These are phyloP conservation scores for Ceratina australensis DNA, from an alignment of 1,140 invertebrate genomes.

Conservation along the genomic window DNA sequence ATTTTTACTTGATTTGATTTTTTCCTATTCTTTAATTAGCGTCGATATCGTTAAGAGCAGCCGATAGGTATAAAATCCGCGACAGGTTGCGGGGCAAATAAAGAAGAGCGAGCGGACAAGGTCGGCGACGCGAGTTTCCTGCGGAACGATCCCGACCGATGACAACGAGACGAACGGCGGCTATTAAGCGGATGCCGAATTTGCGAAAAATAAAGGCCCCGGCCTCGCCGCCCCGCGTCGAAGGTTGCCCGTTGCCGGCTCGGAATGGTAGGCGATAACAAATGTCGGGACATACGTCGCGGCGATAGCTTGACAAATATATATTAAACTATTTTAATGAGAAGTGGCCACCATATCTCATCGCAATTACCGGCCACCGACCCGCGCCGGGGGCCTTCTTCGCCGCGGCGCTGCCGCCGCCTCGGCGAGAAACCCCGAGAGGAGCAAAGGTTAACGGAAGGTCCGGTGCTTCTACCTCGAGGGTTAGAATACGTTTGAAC, in stretches of 20 bases:
- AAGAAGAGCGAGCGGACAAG: background rate
- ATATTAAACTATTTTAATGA: conserved; percentile 78
- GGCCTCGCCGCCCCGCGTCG: background rate
- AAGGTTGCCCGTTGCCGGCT: background rate
- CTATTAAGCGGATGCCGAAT: conserved; percentile 68
- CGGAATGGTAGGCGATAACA: conserved; percentile 55
- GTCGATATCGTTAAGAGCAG: background rate
- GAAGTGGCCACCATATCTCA: conserved; percentile 75
- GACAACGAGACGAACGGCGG: conserved; percentile 68
- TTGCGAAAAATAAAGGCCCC: conserved; percentile 63
- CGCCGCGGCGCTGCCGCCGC: conserved; percentile 43
- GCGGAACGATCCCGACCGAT: conserved; percentile 46
- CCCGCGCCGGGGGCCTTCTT: conserved; percentile 50
- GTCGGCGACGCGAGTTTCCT: conserved; percentile 19
- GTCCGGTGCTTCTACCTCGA: conserved; percentile 41
- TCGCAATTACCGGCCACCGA: conserved; percentile 72
- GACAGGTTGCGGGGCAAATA: too few species aligned
- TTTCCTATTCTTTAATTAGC: background rate
- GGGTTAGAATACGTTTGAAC: background rate
- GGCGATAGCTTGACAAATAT: conserved; percentile 73
- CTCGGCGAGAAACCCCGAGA: conserved; percentile 59
- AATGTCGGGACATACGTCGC: conserved; percentile 66
- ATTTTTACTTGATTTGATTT: too few species aligned
- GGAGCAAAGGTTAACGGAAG: conserved; percentile 73
- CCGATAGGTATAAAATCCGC: background rate